Evolutionary conservation across 2,797 vertebrate species (phyloP), one percentile per base, ranked within the genome.

Genomic region (Chanos chanos): DNA sequence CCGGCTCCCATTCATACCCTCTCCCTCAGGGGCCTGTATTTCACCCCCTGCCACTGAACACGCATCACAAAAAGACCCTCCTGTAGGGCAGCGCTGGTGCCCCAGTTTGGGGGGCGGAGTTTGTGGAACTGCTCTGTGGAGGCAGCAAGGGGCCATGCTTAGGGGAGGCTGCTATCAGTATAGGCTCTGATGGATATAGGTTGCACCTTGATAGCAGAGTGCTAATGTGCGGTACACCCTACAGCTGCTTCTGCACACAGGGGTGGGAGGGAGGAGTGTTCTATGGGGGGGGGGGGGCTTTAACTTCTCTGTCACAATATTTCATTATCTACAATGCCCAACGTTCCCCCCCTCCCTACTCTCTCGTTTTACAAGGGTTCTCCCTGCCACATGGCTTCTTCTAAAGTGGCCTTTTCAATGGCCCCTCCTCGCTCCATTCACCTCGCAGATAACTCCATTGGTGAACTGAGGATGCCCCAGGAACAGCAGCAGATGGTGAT

Each of bases 401-500:
- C 76, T 77, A 68, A 72, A 83, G 77, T 77, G 77, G 70, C 69
- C 68, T 59, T 77, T 77, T 68, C 73, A 36, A 8, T n/a, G n/a
- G n/a, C 44, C 47, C 51, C 19, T 61, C 58, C 61, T 57, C 4
- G 15, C 36, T 36, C 41, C 53, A 9, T 54, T 63, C 62, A 39
- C 34, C 48, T 24, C 33, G 3, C 22, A 18, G 31, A 60, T 48
- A 16, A 52, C 59, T 59, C 66, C 67, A 54, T 22, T 60, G 64
- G 53, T 64, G 66, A 76, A 70, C 75, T 60, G 70, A 33, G 18
- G 50, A 55, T 48, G 48, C 68, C 66, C 66, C 64, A 48, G 43
- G 61, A 78, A 61, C 40, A 66, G 40, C 68, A 81, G 85, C 86
- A 89, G 86, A 87, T 87, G 85, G 85, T 72, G 33, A 15, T 57